These are phyloP conservation scores for Dunckerocampus dactyliophorus DNA, from an alignment of 2,113 vertebrate species.

Conservation along the genomic window DNA sequence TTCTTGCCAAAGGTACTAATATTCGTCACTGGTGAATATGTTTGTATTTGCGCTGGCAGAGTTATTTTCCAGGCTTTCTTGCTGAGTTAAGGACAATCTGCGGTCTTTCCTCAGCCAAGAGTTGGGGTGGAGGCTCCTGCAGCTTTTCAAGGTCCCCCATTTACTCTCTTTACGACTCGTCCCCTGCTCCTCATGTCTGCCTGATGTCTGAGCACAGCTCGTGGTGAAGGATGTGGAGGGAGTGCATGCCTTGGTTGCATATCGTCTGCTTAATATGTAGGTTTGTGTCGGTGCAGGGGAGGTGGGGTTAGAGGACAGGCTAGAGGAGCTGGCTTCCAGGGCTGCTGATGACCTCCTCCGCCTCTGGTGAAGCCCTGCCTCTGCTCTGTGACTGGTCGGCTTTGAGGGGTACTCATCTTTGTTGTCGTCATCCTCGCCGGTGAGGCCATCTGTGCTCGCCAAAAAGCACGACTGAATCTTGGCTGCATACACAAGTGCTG, in stretches of 20 bases:
- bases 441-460: constrained; percentile 70
- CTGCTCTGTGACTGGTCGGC: neutral
- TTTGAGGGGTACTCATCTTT: neutral
- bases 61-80: constrained; percentile 48
- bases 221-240: constrained; percentile 15
- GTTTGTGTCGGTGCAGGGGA: constrained; percentile 80
- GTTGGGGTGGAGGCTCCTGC: constrained; percentile 77
- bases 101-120: constrained; percentile 79
- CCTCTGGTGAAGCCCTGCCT: neutral
- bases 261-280: constrained; percentile 52
- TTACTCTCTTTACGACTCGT: constrained; percentile 29
- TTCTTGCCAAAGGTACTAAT: neutral
- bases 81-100: constrained; percentile 76
- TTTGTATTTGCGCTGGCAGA: neutral
- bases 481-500: constrained; percentile 67
- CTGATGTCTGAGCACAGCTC: neutral
- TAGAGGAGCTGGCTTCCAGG: constrained; percentile 78
- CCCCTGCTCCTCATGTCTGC: neutral
- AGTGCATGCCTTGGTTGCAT: constrained; percentile 74
- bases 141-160: constrained; percentile 60
- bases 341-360: constrained; percentile 41
- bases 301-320: constrained; percentile 76
- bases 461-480: constrained; percentile 37
- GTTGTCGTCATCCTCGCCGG: constrained; percentile 41
- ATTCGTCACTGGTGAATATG: neutral